Evolutionary conservation across 2,888 invertebrate species (phyloP).

Genomic region (Pollenia griseotomentosa): DNA sequence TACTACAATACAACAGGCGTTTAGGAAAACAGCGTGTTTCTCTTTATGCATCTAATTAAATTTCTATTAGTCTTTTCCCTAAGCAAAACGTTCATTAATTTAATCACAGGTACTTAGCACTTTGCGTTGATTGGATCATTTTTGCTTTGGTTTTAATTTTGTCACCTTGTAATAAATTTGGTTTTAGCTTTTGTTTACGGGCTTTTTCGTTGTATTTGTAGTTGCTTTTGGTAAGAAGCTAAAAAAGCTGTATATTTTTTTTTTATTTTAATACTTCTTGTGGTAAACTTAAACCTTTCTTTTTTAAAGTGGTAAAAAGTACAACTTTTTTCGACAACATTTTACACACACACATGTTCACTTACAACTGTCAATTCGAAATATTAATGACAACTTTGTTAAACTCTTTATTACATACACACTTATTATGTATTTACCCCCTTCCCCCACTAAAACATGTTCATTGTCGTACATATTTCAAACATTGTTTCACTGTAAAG

Average conservation of each 20-base stretch:
- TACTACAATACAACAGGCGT: too few species aligned
- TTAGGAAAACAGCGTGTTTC: too few species aligned
- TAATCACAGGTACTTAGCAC: neutral
- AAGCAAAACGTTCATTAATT: slow-evolving; percentile 39
- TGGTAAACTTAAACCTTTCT: slow-evolving; percentile 28
- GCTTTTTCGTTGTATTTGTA: neutral
- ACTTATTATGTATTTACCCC: neutral
- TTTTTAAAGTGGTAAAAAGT: slow-evolving; percentile 34
- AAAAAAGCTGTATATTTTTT: neutral
- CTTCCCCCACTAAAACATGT: neutral
- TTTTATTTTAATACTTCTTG: neutral
- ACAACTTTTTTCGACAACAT: slow-evolving; percentile 41
- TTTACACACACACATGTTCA: slow-evolving; percentile 34
- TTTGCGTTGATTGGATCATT: neutral
- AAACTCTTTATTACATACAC: slow-evolving; percentile 28
- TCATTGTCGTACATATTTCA: neutral
- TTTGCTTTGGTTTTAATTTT: slow-evolving; percentile 24
- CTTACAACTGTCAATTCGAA: slow-evolving; percentile 62
- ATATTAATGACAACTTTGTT: slow-evolving; percentile 63
- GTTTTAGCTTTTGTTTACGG: neutral
- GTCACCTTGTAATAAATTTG: slow-evolving; percentile 37
- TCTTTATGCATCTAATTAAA: too few species aligned
- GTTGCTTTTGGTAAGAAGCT: neutral
- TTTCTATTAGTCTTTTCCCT: slow-evolving; percentile 1
- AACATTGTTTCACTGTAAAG: neutral